Evolutionary conservation across 2,797 vertebrate genomes (phyloP), one percentile per base, ranked within the genome.

Genomic region (Limosa lapponica): DNA sequence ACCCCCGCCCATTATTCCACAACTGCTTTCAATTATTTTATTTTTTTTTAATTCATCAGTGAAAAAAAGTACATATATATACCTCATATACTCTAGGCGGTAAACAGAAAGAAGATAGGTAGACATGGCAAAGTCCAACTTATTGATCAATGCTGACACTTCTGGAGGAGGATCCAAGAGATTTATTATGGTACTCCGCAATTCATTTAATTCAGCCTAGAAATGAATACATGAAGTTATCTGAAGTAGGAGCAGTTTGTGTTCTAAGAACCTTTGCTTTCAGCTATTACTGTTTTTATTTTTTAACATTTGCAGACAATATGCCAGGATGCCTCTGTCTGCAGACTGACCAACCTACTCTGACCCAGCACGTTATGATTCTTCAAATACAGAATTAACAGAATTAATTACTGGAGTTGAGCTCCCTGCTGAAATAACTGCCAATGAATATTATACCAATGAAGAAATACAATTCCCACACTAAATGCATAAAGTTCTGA

Each of bases 61-160:
- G 34, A 22, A 62, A 78, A 78, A 77, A 83, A 20, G 7, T 59
- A 16, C 11, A 22, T 12, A 24, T 16, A 36, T 5, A 28, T 82
- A 99, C 99, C 99, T 99, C 99, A 99, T 99, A 90, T 99, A 99
- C 71, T 99, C 99, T 30, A 99, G 97, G n/a, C 99, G 98, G 93
- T 99, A 99, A 19, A 99, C 99, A 12, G 99, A 99, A 61, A 99
- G 98, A 75, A 99, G 97, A 73, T 99, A 99, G 12, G 99, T 99
- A 48, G 99, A 99, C 99, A 99, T 99, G 92, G 99, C 99, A 11
- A 99, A 99, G 97, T 99, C 99, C 98, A 99, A 94, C 72, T 99
- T 99, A 98, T 99, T 99, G 97, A 99, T 99, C 95, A 99, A 97
- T 0, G 99, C 99, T 4, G 98, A 98, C 39, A 99, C 99, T 86